Evolutionary conservation across 64 coral and sea anemone species (phyloP).

Genomic region (Pocillopora verrucosa): DNA sequence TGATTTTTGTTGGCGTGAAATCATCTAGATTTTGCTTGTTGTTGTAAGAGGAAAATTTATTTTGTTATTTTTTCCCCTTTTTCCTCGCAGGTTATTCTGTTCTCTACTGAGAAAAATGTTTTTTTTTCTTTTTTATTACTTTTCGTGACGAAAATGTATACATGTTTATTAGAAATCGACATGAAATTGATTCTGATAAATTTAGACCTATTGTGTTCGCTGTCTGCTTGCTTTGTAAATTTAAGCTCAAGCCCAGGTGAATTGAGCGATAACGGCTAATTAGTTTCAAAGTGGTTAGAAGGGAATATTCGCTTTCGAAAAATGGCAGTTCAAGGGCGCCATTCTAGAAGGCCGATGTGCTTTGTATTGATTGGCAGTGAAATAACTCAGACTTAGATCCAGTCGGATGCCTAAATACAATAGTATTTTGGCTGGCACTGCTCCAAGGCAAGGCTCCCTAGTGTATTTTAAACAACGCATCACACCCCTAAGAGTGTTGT

Average conservation of each 20-base stretch:
- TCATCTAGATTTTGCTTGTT: neutral
- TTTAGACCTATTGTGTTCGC: conserved; percentile 1
- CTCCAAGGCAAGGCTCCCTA: neutral
- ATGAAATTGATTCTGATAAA: conserved; percentile 16
- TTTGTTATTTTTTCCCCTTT: too few relatives aligned
- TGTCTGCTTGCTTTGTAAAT: conserved; percentile 4
- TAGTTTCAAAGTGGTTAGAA: neutral
- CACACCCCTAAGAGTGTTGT: neutral
- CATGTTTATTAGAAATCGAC: neutral
- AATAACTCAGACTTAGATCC: neutral
- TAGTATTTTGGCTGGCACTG: neutral
- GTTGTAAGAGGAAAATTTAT: neutral
- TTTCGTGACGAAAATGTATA: neutral
- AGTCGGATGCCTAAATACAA: neutral
- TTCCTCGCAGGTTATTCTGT: too few relatives aligned
- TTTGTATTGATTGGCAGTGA: neutral
- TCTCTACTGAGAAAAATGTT: too few relatives aligned
- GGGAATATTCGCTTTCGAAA: conserved; percentile 27
- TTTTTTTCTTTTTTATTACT: too few relatives aligned
- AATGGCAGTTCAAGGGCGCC: neutral
- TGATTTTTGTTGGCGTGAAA: neutral
- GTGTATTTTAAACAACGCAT: neutral
- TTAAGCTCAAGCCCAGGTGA: neutral
- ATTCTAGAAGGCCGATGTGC: neutral
- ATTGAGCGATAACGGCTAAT: neutral